Conservation (phyloP, 2,797 vertebrate species). For the Enteromius afrohamiltoni region DNA sequence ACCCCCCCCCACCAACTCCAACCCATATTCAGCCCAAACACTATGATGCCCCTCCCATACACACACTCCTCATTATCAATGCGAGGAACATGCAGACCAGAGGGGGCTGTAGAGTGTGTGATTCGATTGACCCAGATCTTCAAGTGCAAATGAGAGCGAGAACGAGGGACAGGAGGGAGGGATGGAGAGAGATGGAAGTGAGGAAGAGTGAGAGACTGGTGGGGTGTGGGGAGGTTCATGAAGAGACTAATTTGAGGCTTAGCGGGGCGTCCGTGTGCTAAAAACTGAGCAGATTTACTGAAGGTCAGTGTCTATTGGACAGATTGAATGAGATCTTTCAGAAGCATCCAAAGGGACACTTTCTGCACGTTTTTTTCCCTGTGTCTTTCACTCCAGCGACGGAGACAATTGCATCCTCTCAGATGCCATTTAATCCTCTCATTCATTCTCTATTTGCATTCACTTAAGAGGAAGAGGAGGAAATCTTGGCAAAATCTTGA, state of each 20-base stretch:
- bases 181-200: constrained; percentile 8
- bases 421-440: constrained; percentile 42
- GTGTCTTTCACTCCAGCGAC: constrained; percentile 8
- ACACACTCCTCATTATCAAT: constrained; percentile 54
- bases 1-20: neutral
- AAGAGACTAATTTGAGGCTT: constrained; percentile 62
- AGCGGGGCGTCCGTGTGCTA: constrained; percentile 58
- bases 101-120: constrained; percentile 44
- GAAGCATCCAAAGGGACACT: constrained; percentile 15
- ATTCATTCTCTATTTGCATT: constrained; percentile 40
- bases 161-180: constrained; percentile 32
- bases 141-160: constrained; percentile 43
- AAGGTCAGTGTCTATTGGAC: constrained; percentile 51
- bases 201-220: constrained; percentile 15
- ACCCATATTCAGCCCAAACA: constrained; percentile 16
- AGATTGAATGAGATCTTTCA: constrained; percentile 36
- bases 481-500: constrained; percentile 9
- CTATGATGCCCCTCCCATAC: neutral
- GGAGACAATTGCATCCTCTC: constrained; percentile 30
- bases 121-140: constrained; percentile 64
- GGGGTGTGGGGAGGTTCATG: constrained; percentile 41
- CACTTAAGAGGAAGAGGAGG: constrained; percentile 29
- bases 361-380: constrained; percentile 14
- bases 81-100: constrained; percentile 46
- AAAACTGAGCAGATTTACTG: constrained; percentile 49